Conservation (phyloP, 1,140 invertebrate species). For the Drosophila malerkotliana region DNA sequence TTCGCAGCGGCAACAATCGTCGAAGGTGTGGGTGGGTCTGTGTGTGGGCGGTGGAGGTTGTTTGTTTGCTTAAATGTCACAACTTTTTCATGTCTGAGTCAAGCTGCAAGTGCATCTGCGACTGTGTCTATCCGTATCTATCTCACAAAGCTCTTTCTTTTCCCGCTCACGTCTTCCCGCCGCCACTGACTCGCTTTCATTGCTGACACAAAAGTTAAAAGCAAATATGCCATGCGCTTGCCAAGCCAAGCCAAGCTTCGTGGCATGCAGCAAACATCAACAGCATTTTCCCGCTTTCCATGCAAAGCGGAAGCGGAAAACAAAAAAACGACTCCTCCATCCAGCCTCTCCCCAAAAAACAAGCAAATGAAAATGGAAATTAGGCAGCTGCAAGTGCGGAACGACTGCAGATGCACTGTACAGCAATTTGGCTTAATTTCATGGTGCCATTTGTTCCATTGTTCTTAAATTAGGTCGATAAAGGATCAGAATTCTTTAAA, state of each 20-base stretch:
- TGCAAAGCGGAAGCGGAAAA: slow-evolving; percentile 17
- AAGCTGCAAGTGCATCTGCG: slow-evolving; percentile 41
- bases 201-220: slow-evolving; percentile 74
- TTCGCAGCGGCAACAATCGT: slow-evolving; percentile 42
- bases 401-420: slow-evolving; percentile 34
- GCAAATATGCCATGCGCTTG: slow-evolving; percentile 72
- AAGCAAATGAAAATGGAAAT: slow-evolving; percentile 48
- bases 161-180: slow-evolving; percentile 23
- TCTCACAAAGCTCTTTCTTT: slow-evolving; percentile 20
- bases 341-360: slow-evolving; percentile 10
- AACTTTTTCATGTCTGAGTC: slow-evolving; percentile 67
- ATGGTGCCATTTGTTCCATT: not conserved
- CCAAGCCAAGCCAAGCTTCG: slow-evolving; percentile 53
- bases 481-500: not conserved
- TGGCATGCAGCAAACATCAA: slow-evolving; percentile 75
- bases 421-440: slow-evolving; percentile 22
- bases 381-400: slow-evolving; percentile 40
- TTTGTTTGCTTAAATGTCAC: slow-evolving; percentile 64
- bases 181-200: slow-evolving; percentile 18
- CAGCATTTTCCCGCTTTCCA: slow-evolving; percentile 50
- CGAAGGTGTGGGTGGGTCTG: slow-evolving; percentile 25
- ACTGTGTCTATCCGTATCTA: slow-evolving; percentile 35
- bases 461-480: not conserved
- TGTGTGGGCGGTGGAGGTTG: slow-evolving; percentile 11
- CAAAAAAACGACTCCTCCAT: not conserved